Evolutionary conservation across 2,797 vertebrate species (phyloP), one percentile per base, ranked within the genome.

Genomic region (Poecilia gillii): DNA sequence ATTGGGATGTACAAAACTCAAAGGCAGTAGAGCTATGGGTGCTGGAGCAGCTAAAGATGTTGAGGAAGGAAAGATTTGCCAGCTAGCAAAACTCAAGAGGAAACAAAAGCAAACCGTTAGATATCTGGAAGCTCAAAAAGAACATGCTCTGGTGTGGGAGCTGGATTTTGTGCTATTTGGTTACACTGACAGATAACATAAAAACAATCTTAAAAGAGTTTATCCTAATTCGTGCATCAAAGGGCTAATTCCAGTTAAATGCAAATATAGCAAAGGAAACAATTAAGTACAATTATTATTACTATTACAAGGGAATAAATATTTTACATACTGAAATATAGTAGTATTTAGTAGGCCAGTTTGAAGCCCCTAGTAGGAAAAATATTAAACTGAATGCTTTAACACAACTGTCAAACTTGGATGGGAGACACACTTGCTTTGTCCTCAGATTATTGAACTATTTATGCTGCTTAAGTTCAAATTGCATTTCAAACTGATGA

Each of bases 241-340:
- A 6, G 13, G 49, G 20, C 8, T 53, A 23, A 9, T 53, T 25
- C 0, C 23, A 8, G 7, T 25, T 25, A 53, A 53, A 53, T 25
- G 7, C 51, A 53, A 53, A 53, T 25, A 53, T 9, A 25, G 23
- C 1, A 53, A 53, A 53, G 7, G 51, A 53, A 53, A 25, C 47
- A 49, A 49, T 91, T 84, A 81, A 88, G 79, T 83, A 85, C 84
- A 89, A 85, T 92, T 90, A 90, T 92, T 85, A 85, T 88, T 90
- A 88, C 90, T 93, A 88, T 90, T 93, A 93, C 93, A 91, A 83
- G 88, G 86, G 81, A 72, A 88, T 90, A 90, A 85, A 82, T 88
- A 80, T 87, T 92, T 92, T 90, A 90, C 84, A 93, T 90, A 85
- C 81, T 43, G 87, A 86, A 83, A 90, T 84, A 85, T 85, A 88